These are phyloP conservation scores for Aspidiotus rigidus DNA, from an alignment of 2,888 invertebrate genomes.

Conservation along the genomic window DNA sequence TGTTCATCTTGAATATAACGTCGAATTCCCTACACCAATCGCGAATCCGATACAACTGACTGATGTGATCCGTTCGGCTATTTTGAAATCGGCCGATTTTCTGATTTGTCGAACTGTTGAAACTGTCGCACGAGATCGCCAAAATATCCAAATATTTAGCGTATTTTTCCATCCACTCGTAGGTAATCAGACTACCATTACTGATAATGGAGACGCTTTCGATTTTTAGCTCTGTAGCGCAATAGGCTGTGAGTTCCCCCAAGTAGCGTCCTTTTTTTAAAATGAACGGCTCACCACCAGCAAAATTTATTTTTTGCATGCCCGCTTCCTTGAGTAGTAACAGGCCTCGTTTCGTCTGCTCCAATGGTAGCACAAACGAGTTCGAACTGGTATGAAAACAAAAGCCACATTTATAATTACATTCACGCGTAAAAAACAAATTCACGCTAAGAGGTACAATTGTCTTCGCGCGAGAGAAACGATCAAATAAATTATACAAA, in stretches of 20 bases:
- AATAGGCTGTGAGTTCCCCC: slow-evolving; percentile 46
- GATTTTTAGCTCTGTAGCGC: slow-evolving; percentile 44
- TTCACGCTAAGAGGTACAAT: no score
- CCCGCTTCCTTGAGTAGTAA: no score
- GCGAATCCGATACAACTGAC: slow-evolving; percentile 43
- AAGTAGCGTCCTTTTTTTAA: slow-evolving; percentile 44
- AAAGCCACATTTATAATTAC: no score
- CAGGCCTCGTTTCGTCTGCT: no score
- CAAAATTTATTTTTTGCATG: no score
- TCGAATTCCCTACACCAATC: slow-evolving; percentile 45
- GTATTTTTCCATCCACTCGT: slow-evolving; percentile 46
- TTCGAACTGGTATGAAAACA: no score
- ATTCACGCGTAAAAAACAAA: no score
- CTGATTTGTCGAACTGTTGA: slow-evolving; percentile 46
- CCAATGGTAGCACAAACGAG: no score
- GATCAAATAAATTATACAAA: no score
- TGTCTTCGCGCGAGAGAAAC: no score
- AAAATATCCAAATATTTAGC: slow-evolving; percentile 46
- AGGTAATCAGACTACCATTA: slow-evolving; percentile 47
- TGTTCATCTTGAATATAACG: slow-evolving; percentile 48
- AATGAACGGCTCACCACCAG: no score
- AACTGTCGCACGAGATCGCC: slow-evolving; percentile 49
- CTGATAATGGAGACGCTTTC: slow-evolving; percentile 47
- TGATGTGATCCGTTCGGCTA: slow-evolving; percentile 43
- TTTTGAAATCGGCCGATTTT: slow-evolving; percentile 46